These are phyloP conservation scores for Chouioia cunea DNA, from an alignment of 2,888 invertebrate species.

Conservation along the genomic window DNA sequence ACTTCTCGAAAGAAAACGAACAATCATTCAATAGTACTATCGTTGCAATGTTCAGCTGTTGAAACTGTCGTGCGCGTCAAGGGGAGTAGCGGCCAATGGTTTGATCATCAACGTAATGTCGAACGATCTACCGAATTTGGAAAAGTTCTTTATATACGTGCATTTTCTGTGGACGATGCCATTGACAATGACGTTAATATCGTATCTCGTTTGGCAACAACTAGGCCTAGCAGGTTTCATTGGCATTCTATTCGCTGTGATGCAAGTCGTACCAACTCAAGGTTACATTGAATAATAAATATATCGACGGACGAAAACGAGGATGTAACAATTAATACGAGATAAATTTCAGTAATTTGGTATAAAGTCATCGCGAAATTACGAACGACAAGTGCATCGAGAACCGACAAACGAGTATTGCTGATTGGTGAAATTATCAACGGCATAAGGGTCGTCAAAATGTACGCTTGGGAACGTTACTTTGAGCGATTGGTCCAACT, in stretches of 20 bases:
- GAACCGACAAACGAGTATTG: conserved; percentile 80
- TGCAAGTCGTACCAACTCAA: conserved; percentile 71
- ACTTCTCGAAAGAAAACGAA: no score
- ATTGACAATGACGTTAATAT: conserved; percentile 76
- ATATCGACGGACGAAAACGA: no score
- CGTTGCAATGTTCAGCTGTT: conserved; percentile 67
- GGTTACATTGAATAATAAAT: no score
- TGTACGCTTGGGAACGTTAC: conserved; percentile 88
- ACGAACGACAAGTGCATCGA: conserved; percentile 68
- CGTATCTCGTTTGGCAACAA: conserved; percentile 72
- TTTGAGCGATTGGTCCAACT: conserved; percentile 78
- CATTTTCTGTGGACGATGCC: conserved; percentile 88
- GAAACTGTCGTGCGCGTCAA: conserved; percentile 63
- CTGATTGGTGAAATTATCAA: conserved; percentile 85
- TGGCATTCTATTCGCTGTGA: conserved; percentile 73
- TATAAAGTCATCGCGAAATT: conserved; percentile 68
- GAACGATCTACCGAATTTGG: conserved; percentile 87
- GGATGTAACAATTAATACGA: neutral
- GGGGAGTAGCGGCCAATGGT: conserved; percentile 69
- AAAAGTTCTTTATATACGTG: conserved; percentile 76
- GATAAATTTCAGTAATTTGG: conserved; percentile 69
- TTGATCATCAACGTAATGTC: conserved; percentile 87
- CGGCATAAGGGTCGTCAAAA: conserved; percentile 86
- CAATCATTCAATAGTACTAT: no score
- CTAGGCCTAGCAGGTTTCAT: conserved; percentile 73